phyloP scores from a whole-genome alignment of 2,113 vertebrate genomes.

The Amphiprion percula region DNA sequence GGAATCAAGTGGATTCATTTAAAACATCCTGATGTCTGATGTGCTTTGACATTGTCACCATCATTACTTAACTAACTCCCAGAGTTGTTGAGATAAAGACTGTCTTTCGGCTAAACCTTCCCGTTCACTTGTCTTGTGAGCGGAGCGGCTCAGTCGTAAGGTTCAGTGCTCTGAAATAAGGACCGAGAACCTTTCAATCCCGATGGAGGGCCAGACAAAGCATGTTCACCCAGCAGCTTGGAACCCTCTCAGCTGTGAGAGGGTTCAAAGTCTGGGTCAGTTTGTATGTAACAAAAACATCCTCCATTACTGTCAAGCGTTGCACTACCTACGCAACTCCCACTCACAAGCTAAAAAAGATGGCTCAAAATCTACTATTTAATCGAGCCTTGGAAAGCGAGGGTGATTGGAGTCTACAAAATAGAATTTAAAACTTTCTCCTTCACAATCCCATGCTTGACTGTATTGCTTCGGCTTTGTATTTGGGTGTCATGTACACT shows the following conservation, averaged over 20 bases:
- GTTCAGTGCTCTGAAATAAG: neutral
- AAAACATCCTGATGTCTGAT: neutral
- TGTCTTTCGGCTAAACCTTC: neutral
- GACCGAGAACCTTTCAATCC: neutral
- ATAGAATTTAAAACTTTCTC: neutral
- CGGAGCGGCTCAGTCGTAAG: neutral
- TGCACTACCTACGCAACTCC: constrained; percentile 18
- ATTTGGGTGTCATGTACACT: neutral
- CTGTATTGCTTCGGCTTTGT: neutral
- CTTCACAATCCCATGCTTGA: neutral
- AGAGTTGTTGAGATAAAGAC: neutral
- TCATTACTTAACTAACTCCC: neutral
- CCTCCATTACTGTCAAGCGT: constrained; percentile 11
- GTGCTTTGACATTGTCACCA: neutral
- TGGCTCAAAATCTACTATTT: constrained; percentile 9
- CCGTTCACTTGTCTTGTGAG: neutral
- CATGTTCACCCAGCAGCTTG: neutral
- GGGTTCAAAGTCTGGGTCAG: constrained; percentile 33
- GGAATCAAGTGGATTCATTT: neutral
- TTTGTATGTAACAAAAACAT: constrained; percentile 4
- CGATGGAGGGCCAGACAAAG: neutral
- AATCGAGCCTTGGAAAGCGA: neutral
- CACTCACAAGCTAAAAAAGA: constrained; percentile 9
- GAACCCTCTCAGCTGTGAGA: neutral
- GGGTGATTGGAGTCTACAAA: neutral